Base-by-base conservation (phyloP, 2,797 vertebrate genomes). In the Cuculus canorus region DNA sequence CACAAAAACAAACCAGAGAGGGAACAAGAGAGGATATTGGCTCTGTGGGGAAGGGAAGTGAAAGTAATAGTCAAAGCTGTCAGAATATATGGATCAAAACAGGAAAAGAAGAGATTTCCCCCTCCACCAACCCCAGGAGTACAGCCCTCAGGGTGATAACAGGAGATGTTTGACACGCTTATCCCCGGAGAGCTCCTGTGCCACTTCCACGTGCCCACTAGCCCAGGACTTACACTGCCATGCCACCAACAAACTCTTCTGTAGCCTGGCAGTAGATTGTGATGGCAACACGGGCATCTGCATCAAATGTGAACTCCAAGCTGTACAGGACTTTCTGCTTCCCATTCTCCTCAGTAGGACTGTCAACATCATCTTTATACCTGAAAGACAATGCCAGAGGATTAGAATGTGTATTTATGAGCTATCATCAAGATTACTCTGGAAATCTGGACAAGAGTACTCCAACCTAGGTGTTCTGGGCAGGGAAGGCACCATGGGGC, bases 301-400 rank as follows among this genome's bases (percentile, higher is more conserved):
- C 99, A 17, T 99, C 99, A 25, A 99, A 99, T 28, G 99, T 99
- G 97, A 99, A 99, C 97, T 99, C 99, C 94, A 99, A 98, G 64
- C 99, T 98, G 73, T 99, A 99, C 77, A 99, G 97, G 70, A 99
- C 98, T 57, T 98, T 99, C 69, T 98, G 99, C 95, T 99, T 99
- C 39, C 97, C 98, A 0, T 97, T 98, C 6, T 99, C 99, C 92
- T 99, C 99, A 0, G 97, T 96, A 12, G 98, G 98, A 60, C 98
- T 97, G 96, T 99, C 99, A 1, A 98, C 97, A n/a, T 99, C 99
- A 53, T 99, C 99, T 97, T 99, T 99, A 95, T 99, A 99, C 96
- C 99, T 99, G 88, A 5, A 87, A 71, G 47, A 43, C 72, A 89
- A 56, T 16, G 15, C 22, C 18, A 12, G 14, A 87, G 28, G 41